Percentiles rank a stretch among this genome's conserved stretches.
phyloP scores from a whole-genome alignment of 2,888 invertebrate species.

The Nowickia ferox region DNA sequence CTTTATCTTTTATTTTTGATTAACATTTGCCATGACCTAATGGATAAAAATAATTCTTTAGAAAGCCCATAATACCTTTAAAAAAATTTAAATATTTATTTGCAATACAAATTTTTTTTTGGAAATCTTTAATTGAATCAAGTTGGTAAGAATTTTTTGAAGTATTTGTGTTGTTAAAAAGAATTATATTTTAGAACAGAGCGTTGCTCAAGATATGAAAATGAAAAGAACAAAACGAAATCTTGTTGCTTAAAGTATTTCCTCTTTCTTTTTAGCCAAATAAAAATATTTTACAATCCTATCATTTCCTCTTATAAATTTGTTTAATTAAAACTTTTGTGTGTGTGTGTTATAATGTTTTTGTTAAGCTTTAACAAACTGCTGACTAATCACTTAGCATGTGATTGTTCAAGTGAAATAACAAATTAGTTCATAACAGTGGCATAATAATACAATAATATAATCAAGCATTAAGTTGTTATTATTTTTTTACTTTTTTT shows the following conservation, averaged over 20 bases:
- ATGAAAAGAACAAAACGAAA: conserved; percentile 70
- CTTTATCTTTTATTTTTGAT: too few relatives aligned
- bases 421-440: conserved; percentile 67
- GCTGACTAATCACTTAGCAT: conserved; percentile 70
- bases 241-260: not conserved
- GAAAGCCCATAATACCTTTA: conserved; percentile 27
- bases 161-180: not conserved
- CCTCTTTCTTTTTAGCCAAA: not conserved
- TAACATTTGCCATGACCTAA: conserved; percentile 14
- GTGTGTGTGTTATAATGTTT: not conserved
- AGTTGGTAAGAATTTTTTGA: conserved; percentile 24
- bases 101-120: not conserved
- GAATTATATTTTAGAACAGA: conserved; percentile 64
- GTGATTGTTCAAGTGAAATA: conserved; percentile 52
- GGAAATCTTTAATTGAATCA: conserved; percentile 42
- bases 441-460: conserved; percentile 48
- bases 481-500: not conserved
- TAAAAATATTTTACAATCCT: not conserved
- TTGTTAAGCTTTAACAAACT: conserved; percentile 31
- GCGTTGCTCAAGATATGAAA: too few relatives aligned
- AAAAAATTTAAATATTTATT: conserved; percentile 2
- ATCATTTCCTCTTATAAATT: too few relatives aligned
- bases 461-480: conserved; percentile 53
- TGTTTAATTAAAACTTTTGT: not conserved
- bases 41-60: conserved; percentile 57